Evolutionary conservation across 1,140 invertebrate genomes (phyloP).

Genomic region (Steinernema khuongi): DNA sequence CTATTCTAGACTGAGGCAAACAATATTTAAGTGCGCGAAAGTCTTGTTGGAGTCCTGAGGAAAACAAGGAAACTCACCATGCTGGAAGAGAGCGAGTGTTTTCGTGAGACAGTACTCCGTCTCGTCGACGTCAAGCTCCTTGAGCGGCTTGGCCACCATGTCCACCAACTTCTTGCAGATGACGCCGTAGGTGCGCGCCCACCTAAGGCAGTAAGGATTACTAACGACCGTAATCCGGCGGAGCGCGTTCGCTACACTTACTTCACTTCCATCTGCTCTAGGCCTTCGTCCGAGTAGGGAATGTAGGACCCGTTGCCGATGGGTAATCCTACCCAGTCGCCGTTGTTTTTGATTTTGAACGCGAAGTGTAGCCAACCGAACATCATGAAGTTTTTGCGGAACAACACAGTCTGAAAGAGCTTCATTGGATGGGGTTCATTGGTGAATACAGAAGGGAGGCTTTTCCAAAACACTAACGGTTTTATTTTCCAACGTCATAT

Average conservation of each 20-base stretch:
- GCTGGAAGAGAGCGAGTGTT: constrained; percentile 33
- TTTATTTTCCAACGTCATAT: not conserved
- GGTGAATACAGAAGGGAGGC: not conserved
- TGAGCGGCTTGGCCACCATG: constrained; percentile 30
- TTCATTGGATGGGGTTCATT: not conserved
- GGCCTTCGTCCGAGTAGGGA: constrained; percentile 31
- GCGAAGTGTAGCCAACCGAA: constrained; percentile 37
- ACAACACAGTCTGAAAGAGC: constrained; percentile 29
- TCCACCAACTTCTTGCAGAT: constrained; percentile 36
- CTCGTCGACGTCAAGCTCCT: constrained; percentile 29
- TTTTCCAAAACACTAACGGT: too few species aligned
- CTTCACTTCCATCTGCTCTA: constrained; percentile 29
- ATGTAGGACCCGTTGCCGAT: constrained; percentile 38
- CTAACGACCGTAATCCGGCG: constrained; percentile 21
- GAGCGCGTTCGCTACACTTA: constrained; percentile 15
- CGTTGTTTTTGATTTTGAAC: constrained; percentile 23
- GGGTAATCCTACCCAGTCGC: constrained; percentile 26
- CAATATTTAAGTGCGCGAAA: too few species aligned
- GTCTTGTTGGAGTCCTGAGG: not conserved
- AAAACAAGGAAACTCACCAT: constrained; percentile 18
- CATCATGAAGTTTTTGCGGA: constrained; percentile 39
- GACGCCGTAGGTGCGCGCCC: constrained; percentile 33
- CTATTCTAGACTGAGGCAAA: not conserved
- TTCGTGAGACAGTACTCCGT: constrained; percentile 35
- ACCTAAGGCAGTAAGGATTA: constrained; percentile 25